These are phyloP conservation scores for Heteropelma amictum DNA, from an alignment of 2,888 invertebrate genomes.

Conservation along the genomic window DNA sequence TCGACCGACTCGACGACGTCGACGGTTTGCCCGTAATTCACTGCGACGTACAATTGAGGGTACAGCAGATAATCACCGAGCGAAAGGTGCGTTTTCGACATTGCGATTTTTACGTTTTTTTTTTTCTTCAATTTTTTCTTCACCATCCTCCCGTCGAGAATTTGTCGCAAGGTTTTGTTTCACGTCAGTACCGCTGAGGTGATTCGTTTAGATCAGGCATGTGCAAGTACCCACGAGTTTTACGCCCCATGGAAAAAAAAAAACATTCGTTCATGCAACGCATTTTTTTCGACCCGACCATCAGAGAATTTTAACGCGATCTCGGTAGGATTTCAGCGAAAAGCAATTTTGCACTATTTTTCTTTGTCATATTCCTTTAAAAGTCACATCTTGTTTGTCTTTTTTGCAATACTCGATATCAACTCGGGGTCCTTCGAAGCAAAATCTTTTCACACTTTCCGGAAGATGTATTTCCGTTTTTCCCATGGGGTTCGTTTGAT, in stretches of 20 bases:
- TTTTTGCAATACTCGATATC: no score
- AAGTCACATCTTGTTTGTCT: no score
- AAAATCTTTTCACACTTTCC: no score
- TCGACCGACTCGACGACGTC: constrained; percentile 81
- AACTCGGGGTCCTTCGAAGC: no score
- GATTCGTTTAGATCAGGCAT: constrained; percentile 36
- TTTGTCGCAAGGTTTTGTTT: no score
- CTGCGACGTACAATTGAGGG: constrained; percentile 86
- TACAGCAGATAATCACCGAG: constrained; percentile 90
- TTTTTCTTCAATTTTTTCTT: background rate
- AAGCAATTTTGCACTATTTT: background rate
- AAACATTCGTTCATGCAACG: background rate
- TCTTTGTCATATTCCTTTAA: no score
- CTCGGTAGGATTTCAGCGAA: background rate
- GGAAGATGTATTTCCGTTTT: background rate
- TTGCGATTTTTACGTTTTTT: background rate
- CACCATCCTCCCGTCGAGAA: background rate
- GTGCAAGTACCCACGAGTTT: constrained; percentile 25
- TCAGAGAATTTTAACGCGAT: no score
- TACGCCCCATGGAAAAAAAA: background rate
- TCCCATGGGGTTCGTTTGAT: background rate
- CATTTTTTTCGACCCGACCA: no score
- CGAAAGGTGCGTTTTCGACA: constrained; percentile 84
- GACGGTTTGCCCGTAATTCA: constrained; percentile 87
- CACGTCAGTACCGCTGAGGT: no score